Conservation (phyloP, 2,797 vertebrate genomes). For the Lepidocolaptes lacrymiger region DNA sequence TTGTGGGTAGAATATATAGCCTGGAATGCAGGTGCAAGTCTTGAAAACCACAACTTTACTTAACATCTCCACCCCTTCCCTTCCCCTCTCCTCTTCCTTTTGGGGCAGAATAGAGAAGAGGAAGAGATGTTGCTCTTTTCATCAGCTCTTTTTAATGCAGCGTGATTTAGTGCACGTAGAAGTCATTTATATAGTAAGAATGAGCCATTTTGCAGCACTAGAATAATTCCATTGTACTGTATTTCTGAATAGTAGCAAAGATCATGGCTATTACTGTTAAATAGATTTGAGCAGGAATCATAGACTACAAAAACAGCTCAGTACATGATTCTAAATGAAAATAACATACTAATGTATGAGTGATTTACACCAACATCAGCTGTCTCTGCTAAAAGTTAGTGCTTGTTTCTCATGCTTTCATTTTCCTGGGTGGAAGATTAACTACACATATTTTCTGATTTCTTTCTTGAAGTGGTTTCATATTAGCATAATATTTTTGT, state of each 20-base stretch:
- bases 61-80: neutral
- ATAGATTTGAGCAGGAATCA: slow-evolving; percentile 28
- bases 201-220: slow-evolving; percentile 5
- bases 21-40: neutral
- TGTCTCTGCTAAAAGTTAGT: slow-evolving; percentile 19
- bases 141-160: slow-evolving; percentile 16
- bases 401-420: slow-evolving; percentile 50
- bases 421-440: slow-evolving; percentile 52
- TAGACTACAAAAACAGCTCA: slow-evolving; percentile 17
- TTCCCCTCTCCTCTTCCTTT: neutral
- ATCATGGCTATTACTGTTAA: neutral
- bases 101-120: neutral
- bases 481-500: slow-evolving; percentile 66
- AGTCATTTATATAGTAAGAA: slow-evolving; percentile 28
- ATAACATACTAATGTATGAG: slow-evolving; percentile 14
- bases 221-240: slow-evolving; percentile 32
- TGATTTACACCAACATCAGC: slow-evolving; percentile 44
- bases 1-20: neutral
- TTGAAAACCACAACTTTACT: neutral
- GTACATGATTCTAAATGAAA: slow-evolving; percentile 27
- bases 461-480: slow-evolving; percentile 65
- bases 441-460: slow-evolving; percentile 41
- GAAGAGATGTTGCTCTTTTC: slow-evolving; percentile 24
- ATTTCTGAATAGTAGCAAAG: slow-evolving; percentile 20
- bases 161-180: slow-evolving; percentile 30